These are phyloP conservation scores for Cryptoprocta ferox DNA, from an alignment of 2,797 vertebrate genomes.

Conservation along the genomic window DNA sequence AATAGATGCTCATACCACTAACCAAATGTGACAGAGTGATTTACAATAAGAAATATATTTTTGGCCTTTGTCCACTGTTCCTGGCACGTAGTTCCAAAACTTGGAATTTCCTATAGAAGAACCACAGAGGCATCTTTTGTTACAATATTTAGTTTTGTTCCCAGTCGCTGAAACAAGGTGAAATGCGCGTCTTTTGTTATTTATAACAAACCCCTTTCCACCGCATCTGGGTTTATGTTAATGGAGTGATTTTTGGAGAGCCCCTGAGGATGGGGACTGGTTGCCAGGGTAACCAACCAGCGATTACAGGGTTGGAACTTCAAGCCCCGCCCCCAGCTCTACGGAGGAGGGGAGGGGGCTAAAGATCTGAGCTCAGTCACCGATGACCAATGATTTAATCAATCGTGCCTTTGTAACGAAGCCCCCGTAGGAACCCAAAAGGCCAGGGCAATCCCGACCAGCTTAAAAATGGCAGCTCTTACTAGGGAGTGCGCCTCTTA, in stretches of 20 bases:
- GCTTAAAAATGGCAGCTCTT: background rate
- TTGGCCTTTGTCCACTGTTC: background rate
- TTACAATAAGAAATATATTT: background rate
- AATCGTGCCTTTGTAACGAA: background rate
- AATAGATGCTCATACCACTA: background rate
- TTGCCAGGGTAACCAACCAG: background rate
- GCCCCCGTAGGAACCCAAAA: background rate
- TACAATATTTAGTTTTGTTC: background rate
- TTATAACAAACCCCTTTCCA: background rate
- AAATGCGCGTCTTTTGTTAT: background rate
- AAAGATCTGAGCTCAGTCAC: background rate
- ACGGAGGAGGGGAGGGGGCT: background rate
- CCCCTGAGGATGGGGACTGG: background rate
- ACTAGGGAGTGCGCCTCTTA: too few relatives aligned
- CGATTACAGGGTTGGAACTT: background rate
- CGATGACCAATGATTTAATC: background rate
- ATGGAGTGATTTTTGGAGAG: background rate
- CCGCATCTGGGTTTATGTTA: background rate
- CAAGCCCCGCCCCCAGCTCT: background rate
- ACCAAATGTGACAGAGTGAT: background rate
- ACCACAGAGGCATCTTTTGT: background rate
- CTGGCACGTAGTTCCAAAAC: background rate
- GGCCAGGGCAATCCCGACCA: background rate
- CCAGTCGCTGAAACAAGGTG: background rate
- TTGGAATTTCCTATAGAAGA: background rate